A percentile compares a stretch with the other conserved stretches of the same genome.
phyloP scores from a whole-genome alignment of 2,888 invertebrate genomes.

The Capitulum mitella region DNA sequence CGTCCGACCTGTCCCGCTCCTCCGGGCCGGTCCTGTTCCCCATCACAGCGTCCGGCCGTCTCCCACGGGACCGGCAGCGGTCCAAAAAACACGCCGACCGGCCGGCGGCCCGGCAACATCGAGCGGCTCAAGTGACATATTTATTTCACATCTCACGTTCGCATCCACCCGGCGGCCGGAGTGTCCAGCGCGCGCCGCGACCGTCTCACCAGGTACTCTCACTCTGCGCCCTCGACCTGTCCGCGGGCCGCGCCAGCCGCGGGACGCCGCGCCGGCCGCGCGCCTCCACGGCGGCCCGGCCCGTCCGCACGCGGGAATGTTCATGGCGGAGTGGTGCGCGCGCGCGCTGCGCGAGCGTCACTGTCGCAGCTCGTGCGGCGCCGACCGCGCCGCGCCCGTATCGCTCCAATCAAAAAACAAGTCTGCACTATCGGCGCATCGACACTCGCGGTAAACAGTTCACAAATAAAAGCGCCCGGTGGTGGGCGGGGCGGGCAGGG shows the following conservation, averaged over 20 bases:
- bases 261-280: neutral
- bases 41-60: conserved; percentile 10
- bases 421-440: conserved; percentile 1
- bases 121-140: neutral
- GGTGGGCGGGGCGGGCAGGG: neutral
- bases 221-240: neutral
- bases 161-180: neutral
- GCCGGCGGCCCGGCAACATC: neutral
- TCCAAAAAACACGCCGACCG: too few relatives aligned
- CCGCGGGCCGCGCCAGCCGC: neutral
- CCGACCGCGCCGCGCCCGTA: conserved; percentile 4
- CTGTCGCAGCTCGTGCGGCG: neutral
- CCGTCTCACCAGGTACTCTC: neutral
- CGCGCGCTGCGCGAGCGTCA: neutral
- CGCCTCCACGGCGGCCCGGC: neutral
- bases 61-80: neutral
- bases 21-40: too few relatives aligned
- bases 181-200: neutral
- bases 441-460: conserved; percentile 17
- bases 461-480: conserved; percentile 18
- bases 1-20: too few relatives aligned
- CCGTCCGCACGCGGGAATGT: neutral
- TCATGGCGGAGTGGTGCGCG: neutral
- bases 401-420: conserved; percentile 18
- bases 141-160: neutral